Conservation (phyloP, 2,797 vertebrate genomes). For the Echiichthys vipera region DNA sequence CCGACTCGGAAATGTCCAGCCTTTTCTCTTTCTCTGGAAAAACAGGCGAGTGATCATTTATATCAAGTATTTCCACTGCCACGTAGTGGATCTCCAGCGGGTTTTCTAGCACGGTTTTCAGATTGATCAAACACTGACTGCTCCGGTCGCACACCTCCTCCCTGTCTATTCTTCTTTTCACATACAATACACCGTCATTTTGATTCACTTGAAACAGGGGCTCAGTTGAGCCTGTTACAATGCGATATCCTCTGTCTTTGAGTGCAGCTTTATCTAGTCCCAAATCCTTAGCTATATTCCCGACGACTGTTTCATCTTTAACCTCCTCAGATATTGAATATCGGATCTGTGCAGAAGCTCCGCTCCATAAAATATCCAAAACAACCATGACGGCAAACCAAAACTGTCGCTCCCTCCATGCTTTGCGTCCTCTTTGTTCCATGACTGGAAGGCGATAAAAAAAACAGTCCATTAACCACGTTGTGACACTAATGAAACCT, state of each 20-base stretch:
- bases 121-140: slow-evolving; percentile 67
- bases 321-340: slow-evolving; percentile 83
- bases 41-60: slow-evolving; percentile 74
- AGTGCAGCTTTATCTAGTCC: slow-evolving; percentile 77
- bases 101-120: slow-evolving; percentile 80
- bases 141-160: slow-evolving; percentile 77
- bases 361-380: slow-evolving; percentile 60
- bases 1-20: slow-evolving; percentile 75
- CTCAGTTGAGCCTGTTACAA: slow-evolving; percentile 73
- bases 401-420: slow-evolving; percentile 18
- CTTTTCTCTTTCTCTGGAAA: slow-evolving; percentile 76
- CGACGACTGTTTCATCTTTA: slow-evolving; percentile 79
- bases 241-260: slow-evolving; percentile 74
- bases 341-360: slow-evolving; percentile 72
- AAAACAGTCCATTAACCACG: slow-evolving; percentile 1
- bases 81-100: slow-evolving; percentile 79
- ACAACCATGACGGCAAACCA: slow-evolving; percentile 64
- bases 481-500: neutral
- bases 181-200: slow-evolving; percentile 74
- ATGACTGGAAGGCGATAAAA: slow-evolving; percentile 25
- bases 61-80: slow-evolving; percentile 70
- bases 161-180: slow-evolving; percentile 72
- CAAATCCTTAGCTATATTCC: slow-evolving; percentile 84
- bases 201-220: slow-evolving; percentile 73
- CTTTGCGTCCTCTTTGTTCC: slow-evolving; percentile 66